Percentiles rank a stretch among this genome's conserved stretches.
Conservation (phyloP, 2,888 invertebrate genomes). For the Melinaea menophilus region DNA sequence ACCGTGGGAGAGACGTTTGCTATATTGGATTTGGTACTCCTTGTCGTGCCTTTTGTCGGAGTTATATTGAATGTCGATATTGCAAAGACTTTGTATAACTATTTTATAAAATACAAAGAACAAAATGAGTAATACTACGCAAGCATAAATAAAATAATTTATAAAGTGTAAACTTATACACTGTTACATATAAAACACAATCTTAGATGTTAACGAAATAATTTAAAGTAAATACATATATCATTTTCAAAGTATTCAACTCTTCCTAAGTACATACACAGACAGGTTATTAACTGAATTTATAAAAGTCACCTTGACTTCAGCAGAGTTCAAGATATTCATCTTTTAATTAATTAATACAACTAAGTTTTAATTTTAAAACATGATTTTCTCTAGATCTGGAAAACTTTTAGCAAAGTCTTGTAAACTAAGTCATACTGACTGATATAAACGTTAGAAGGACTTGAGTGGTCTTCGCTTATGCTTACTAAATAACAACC, state of each 20-base stretch:
- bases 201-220: no score
- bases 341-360: no score
- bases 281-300: no score
- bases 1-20: conserved; percentile 45
- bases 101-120: not conserved
- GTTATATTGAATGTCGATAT: conserved; percentile 89
- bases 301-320: no score
- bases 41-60: conserved; percentile 85
- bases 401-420: conserved; percentile 16
- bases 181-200: not conserved
- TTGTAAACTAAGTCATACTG: conserved; percentile 20
- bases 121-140: no score
- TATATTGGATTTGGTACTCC: conserved; percentile 81
- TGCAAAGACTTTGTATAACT: conserved; percentile 89
- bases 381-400: conserved; percentile 16
- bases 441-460: conserved; percentile 25
- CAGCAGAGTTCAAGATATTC: no score
- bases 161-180: not conserved
- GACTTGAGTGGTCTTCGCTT: conserved; percentile 31
- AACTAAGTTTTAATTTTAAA: not conserved
- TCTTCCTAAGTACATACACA: no score
- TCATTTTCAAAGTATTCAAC: not conserved
- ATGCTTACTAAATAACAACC: conserved; percentile 33
- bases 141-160: not conserved
- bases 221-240: no score